These are phyloP conservation scores for Ceyx melanurus DNA, from an alignment of 2,113 vertebrate species.

Conservation along the genomic window DNA sequence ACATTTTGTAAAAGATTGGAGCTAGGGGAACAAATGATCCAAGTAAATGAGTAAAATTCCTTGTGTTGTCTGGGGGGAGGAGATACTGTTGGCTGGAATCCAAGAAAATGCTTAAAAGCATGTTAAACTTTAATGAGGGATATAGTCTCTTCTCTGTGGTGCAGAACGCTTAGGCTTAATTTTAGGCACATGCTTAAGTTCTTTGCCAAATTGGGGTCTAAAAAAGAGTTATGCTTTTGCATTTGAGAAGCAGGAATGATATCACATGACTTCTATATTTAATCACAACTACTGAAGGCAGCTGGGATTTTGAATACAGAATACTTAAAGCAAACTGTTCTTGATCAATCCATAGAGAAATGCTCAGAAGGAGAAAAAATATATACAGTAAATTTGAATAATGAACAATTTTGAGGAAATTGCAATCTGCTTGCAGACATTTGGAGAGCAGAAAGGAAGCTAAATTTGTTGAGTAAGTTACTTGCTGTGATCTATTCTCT, in stretches of 20 bases:
- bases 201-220: constrained; percentile 63
- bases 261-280: constrained; percentile 70
- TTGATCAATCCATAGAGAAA: constrained; percentile 69
- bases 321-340: constrained; percentile 71
- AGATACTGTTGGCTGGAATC: neutral
- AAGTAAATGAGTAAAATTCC: constrained; percentile 16
- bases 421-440: constrained; percentile 71
- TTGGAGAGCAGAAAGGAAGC: constrained; percentile 67
- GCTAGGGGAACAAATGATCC: constrained; percentile 11
- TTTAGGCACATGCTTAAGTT: constrained; percentile 59
- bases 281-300: constrained; percentile 71
- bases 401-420: constrained; percentile 73
- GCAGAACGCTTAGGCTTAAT: constrained; percentile 49
- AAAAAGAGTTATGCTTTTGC: constrained; percentile 58
- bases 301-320: constrained; percentile 68
- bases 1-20: neutral
- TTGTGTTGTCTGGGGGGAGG: neutral
- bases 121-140: constrained; percentile 65
- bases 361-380: constrained; percentile 66
- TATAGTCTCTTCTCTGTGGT: constrained; percentile 48
- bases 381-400: constrained; percentile 73
- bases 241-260: constrained; percentile 48
- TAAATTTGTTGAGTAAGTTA: constrained; percentile 71
- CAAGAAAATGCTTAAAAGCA: constrained; percentile 50
- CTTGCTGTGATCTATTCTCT: constrained; percentile 70